phyloP scores from a whole-genome alignment of 2,797 vertebrate species.

The Sebastes ruberrimus region DNA sequence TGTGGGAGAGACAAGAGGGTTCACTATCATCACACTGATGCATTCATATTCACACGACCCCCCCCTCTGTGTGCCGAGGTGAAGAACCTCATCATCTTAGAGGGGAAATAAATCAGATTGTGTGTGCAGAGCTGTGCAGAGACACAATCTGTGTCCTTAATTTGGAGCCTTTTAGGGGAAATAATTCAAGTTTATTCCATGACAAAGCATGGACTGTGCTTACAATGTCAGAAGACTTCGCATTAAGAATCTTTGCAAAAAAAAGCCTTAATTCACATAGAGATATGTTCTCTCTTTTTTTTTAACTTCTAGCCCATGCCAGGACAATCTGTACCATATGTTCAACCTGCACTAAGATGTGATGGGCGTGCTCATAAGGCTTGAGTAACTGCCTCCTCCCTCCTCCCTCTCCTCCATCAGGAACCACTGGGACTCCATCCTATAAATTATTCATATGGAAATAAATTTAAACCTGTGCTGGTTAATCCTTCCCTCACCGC shows the following conservation, averaged over 20 bases:
- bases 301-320: slow-evolving; percentile 25
- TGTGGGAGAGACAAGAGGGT: slow-evolving; percentile 42
- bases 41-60: slow-evolving; percentile 6
- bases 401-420: not conserved
- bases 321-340: not conserved
- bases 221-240: not conserved
- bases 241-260: not conserved
- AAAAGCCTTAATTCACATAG: not conserved
- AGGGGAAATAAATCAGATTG: not conserved
- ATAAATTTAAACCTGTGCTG: slow-evolving; percentile 69
- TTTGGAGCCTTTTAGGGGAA: not conserved
- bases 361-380: slow-evolving; percentile 29
- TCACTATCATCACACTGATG: slow-evolving; percentile 14
- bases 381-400: slow-evolving; percentile 12
- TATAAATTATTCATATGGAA: slow-evolving; percentile 89
- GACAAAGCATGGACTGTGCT: not conserved
- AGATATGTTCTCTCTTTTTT: not conserved
- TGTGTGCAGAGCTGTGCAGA: not conserved
- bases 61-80: not conserved
- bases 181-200: not conserved
- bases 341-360: slow-evolving; percentile 5
- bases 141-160: not conserved
- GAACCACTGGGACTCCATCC: slow-evolving; percentile 66
- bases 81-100: not conserved
- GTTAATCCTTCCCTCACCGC: slow-evolving; percentile 38